phyloP scores from a whole-genome alignment of 2,797 vertebrate species.

The Tolypeutes matacus region DNA sequence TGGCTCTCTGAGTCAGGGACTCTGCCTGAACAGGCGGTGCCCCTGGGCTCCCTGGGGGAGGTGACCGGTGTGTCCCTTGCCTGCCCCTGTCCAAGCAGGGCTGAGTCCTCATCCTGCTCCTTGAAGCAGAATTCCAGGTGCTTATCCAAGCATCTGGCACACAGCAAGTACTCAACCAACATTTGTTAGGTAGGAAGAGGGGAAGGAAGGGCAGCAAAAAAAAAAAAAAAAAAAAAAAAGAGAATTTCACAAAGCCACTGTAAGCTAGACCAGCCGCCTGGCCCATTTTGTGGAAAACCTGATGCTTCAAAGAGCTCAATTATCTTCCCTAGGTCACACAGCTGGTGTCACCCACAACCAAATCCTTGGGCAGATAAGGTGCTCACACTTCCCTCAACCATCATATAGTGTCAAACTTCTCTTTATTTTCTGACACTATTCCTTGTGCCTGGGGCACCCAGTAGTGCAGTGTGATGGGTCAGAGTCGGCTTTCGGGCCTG shows the following conservation, averaged over 20 bases:
- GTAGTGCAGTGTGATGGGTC: not conserved
- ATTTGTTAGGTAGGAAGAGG: rapidly evolving
- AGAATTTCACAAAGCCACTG: not conserved
- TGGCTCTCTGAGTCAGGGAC: too few relatives aligned
- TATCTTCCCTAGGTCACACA: not conserved
- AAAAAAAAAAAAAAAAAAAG: not conserved
- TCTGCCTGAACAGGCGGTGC: too few relatives aligned
- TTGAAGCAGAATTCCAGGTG: not conserved
- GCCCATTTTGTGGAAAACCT: not conserved
- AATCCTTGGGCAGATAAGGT: not conserved
- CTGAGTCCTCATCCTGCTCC: not conserved
- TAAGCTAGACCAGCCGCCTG: not conserved
- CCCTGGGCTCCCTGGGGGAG: too few relatives aligned
- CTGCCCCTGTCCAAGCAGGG: too few relatives aligned
- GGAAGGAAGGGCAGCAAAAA: too few relatives aligned
- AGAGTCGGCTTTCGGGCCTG: not conserved
- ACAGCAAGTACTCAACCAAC: too few relatives aligned
- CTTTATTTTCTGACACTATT: not conserved
- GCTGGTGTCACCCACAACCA: not conserved
- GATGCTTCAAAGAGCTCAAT: not conserved
- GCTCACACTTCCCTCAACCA: not conserved
- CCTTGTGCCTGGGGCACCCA: not conserved
- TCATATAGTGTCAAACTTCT: not conserved
- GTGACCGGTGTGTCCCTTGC: too few relatives aligned
- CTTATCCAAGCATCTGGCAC: not conserved